Evolutionary conservation across 2,888 invertebrate species (phyloP), one percentile per base, ranked within the genome.

Genomic region (Sericinus montela): DNA sequence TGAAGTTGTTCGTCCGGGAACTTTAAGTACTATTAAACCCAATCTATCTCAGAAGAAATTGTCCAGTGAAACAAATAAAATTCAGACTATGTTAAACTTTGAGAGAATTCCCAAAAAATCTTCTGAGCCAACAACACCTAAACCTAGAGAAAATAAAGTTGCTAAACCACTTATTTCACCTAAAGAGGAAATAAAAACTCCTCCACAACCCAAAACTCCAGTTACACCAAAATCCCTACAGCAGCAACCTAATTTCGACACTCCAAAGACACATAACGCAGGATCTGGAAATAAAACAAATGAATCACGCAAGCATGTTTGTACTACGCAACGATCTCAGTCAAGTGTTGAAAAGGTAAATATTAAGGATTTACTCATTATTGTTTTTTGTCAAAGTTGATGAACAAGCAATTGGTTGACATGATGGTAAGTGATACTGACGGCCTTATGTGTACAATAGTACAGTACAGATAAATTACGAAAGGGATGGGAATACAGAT

Each of bases 1-100:
- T 76, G 96, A 97, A 88, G 95, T 97, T 0, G 92, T 97, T 4
- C 90, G 92, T 53, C 92, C 93, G 0, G 92, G 91, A n/a, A 89
- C 90, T 28, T 63, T 83, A 0, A 89, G 87, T 60, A 82, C 90
- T 30, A 80, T 76, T 38, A 85, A 74, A 63, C 86, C 84, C 1
- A 79, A 76, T 44, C 48, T 67, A 1, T 68, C 59, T 48, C 81
- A 71, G 60, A 84, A 77, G 58, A 86, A 80, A 54, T 51, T 60
- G 8, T 48, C 60, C 1, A 60, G 56, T 46, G 84, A 80, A 15
- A 54, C 76, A 30, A 68, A 62, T 42, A 84, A 76, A 63, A 82
- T 89, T 54, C 90, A 89, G 65, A 89, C 87, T 1, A 89, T 82
- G n/a, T 68, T 90, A 0, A 90, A 84, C 59, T 88, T 88, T 60